Base-by-base conservation (phyloP, 2,113 vertebrate genomes). In the Tachysurus fulvidraco region DNA sequence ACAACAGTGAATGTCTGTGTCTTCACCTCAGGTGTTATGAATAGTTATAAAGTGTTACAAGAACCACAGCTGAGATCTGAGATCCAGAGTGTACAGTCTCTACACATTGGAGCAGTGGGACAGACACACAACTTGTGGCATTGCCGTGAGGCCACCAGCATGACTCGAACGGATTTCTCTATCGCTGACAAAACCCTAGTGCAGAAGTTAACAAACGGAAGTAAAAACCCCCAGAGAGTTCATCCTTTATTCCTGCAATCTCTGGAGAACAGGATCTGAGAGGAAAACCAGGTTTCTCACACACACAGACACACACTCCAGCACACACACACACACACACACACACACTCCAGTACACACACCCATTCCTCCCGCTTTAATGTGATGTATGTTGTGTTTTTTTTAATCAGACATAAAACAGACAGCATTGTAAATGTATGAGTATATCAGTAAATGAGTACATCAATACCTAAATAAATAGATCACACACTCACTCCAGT, bases 101-200 rank as follows among this genome's bases (percentile, higher is more conserved):
- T 36, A 36, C 36, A 71, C 9, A 16, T 16, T 41, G 67, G 67
- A 41, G 67, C 11, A 65, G 13, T n/a, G 76, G 65, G 13, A 79
- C 30, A 57, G 44, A 52, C n/a, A 79, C 55, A 55, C 44, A 79
- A 89, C 54, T 30, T 30, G 67, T 44, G 81, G 67, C 91, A 90
- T 36, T 69, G 64, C 81, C 81, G 76, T 81, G 62, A 84, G 84
- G 89, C 81, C 46, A 60, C 85, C 57, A 93, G 90, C 89, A 92
- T 94, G 94, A 95, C 93, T 92, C 92, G 87, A 91, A 93, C 94
- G 90, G 91, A 94, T 93, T 93, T 91, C 69, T 89, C 87, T 80
- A 87, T 85, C 83, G 81, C 87, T 89, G 81, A 90, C 91, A 91
- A 93, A 92, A 92, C 90, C 93, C 92, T 92, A 90, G 36, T 36